A percentile compares a stretch with the other conserved stretches of the same genome.
These are phyloP conservation scores for Lochmaea crataegi DNA, from an alignment of 2,888 invertebrate species.

Conservation along the genomic window DNA sequence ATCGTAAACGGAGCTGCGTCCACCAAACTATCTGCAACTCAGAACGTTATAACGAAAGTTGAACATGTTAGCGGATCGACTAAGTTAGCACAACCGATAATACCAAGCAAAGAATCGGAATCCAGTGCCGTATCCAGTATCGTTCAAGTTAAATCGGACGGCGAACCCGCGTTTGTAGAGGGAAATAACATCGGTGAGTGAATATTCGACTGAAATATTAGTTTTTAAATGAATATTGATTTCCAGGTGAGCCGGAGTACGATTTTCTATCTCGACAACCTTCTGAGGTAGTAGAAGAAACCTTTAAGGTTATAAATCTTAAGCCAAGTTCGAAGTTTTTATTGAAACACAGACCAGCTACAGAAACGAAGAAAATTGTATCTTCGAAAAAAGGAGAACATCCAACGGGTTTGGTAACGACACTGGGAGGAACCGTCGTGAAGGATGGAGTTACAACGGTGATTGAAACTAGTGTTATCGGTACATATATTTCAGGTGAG, in stretches of 20 bases:
- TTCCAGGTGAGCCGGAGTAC: constrained; percentile 78
- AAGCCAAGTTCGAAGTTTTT: constrained; percentile 74
- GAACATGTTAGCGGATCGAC: constrained; percentile 59
- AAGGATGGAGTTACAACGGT: constrained; percentile 86
- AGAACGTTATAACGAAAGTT: constrained; percentile 59
- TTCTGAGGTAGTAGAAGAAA: constrained; percentile 86
- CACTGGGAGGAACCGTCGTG: constrained; percentile 83
- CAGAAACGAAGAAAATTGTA: constrained; percentile 60
- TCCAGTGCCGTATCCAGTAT: constrained; percentile 59
- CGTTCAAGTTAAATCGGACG: constrained; percentile 62
- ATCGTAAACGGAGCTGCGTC: constrained; percentile 35
- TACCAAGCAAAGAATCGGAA: constrained; percentile 64
- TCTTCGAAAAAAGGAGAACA: constrained; percentile 70
- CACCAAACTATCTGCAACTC: constrained; percentile 20
- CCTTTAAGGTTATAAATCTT: constrained; percentile 84
- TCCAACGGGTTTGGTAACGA: constrained; percentile 85
- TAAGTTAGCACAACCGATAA: constrained; percentile 58
- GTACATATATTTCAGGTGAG: constrained; percentile 63
- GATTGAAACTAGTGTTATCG: constrained; percentile 90
- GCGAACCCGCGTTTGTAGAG: constrained; percentile 70
- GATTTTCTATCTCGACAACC: constrained; percentile 88
- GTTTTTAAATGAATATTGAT: constrained; percentile 53
- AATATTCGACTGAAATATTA: background rate
- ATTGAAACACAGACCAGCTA: constrained; percentile 66
- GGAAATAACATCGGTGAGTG: constrained; percentile 61